Evolutionary conservation across 2,888 invertebrate species (phyloP).

Genomic region (Kuschelorhynchus macadamiae): DNA sequence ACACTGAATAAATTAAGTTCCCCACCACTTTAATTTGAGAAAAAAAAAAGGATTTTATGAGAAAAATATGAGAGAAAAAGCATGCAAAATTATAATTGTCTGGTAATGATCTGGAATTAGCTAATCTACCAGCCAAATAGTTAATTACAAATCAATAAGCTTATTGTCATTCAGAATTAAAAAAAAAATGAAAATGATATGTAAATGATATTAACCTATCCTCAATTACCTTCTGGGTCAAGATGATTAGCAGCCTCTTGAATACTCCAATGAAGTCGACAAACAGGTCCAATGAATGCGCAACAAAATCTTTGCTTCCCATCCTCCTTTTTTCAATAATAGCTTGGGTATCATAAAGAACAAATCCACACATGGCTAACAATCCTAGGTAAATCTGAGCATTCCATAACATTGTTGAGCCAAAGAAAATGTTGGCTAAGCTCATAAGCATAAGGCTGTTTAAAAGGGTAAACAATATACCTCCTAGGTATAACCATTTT

Average conservation of each 20-base stretch:
- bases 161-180: too few species aligned
- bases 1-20: too few species aligned
- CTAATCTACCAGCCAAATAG: too few species aligned
- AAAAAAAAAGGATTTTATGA: too few species aligned
- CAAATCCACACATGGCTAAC: constrained; percentile 93
- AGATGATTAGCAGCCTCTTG: constrained; percentile 90
- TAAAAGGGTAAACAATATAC: constrained; percentile 84
- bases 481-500: constrained; percentile 72
- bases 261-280: constrained; percentile 96
- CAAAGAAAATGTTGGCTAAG: constrained; percentile 88
- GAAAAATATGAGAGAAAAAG: too few species aligned
- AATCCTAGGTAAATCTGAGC: constrained; percentile 90
- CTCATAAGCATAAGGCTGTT: constrained; percentile 84
- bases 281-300: constrained; percentile 93
- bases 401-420: constrained; percentile 82
- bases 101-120: too few species aligned
- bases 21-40: too few species aligned
- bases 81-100: too few species aligned
- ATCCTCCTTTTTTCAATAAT: constrained; percentile 93
- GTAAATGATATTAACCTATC: constrained; percentile 58
- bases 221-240: constrained; percentile 85
- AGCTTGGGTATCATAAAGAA: constrained; percentile 97
- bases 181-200: constrained; percentile 13
- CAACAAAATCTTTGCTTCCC: constrained; percentile 94
- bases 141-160: too few species aligned